Evolutionary conservation across 2,888 invertebrate species (phyloP), one percentile per base, ranked within the genome.

Genomic region (Chloroclystis v-ata): DNA sequence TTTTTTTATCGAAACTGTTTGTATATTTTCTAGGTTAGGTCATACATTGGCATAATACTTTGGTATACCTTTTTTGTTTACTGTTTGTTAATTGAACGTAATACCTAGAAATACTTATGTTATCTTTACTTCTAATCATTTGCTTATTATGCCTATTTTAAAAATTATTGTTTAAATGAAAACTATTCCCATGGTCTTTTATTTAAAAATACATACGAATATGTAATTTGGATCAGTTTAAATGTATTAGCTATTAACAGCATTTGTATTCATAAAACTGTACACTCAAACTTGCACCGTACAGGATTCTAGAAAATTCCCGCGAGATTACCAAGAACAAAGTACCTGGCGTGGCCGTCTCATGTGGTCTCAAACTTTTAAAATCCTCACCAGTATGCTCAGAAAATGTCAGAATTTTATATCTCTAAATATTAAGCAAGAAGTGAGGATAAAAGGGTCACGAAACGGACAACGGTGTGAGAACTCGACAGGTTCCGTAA

Each of bases 401-500:
- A 37, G 29, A 47, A 47, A 52, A 49, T 37, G 28, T 11, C 38
- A 45, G 37, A 39, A 38, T 43, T 33, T 44, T 11, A 28, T 37
- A 40, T 48, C 39, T 39, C 51, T 44, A 59, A 56, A 53, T 54
- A 54, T 54, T 59, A 51, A 54, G 54, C 47, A 49, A 53, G 53
- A 59, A 57, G 52, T 56, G 51, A 45, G 55, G 54, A 56, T 57
- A 52, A 69, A 68, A 65, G 66, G 60, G 59, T 67, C 60, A 61
- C 65, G 65, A 67, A 65, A 63, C 52, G 59, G 63, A 56, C 57
- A 53, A 61, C 57, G 63, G 62, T 67, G 69, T 72, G 65, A 54
- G 61, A 63, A 65, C 62, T 60, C 56, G 58, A 61, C 68, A 69
- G 69, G 68, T 75, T 75, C 69, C 65, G 71, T 68, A 72, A 73